Conservation (phyloP, 2,113 vertebrate genomes). For the Rhea americana region DNA sequence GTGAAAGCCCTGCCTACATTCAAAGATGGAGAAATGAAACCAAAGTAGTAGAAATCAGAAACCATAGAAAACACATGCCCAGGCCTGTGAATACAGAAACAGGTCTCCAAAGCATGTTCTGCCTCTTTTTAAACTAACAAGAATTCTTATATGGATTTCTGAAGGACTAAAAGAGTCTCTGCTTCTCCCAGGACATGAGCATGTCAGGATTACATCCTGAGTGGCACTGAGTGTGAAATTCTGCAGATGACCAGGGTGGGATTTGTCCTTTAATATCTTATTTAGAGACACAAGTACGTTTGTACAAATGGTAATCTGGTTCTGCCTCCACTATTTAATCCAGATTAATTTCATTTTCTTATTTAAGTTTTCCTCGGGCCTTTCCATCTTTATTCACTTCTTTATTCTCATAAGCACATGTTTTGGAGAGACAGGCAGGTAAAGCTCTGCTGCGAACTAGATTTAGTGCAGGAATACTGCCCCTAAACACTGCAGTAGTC, state of each 20-base stretch:
- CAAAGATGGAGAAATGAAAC: background rate
- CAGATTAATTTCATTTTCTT: background rate
- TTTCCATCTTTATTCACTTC: background rate
- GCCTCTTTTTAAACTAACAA: background rate
- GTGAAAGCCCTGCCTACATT: background rate
- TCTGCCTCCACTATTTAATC: background rate
- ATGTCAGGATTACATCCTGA: background rate
- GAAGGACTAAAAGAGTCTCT: background rate
- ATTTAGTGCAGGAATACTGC: background rate
- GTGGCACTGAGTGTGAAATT: background rate
- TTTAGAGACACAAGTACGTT: background rate
- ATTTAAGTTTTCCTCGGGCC: background rate
- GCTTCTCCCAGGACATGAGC: background rate
- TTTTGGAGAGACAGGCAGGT: background rate
- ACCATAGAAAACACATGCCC: background rate
- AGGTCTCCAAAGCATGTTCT: background rate
- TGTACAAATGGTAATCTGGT: background rate
- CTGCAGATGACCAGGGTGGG: background rate
- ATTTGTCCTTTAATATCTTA: background rate
- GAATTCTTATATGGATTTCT: background rate
- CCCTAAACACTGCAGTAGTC: background rate
- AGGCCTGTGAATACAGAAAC: background rate
- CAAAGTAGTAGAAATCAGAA: background rate
- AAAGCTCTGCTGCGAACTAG: background rate
- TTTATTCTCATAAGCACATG: background rate